Percentiles rank a stretch among this genome's conserved stretches.
phyloP scores from a whole-genome alignment of 2,113 vertebrate species.

The Epinephelus moara region DNA sequence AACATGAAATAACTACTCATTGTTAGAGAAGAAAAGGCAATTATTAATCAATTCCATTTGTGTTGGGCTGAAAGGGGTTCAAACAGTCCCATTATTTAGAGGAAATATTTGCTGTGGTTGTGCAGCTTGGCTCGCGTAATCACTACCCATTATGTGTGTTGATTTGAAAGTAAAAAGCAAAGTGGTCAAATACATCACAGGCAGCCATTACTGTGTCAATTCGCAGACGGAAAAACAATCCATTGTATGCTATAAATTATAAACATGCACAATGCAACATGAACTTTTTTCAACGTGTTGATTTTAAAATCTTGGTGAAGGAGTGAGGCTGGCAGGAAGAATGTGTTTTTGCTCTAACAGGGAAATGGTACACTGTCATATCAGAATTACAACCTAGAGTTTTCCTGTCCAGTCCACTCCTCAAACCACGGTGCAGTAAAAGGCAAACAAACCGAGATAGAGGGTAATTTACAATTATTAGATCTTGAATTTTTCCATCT shows the following conservation, averaged over 20 bases:
- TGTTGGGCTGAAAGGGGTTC: slow-evolving; percentile 67
- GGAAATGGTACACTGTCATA: slow-evolving; percentile 68
- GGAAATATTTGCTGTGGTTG: slow-evolving; percentile 69
- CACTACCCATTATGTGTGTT: slow-evolving; percentile 75
- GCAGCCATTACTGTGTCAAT: slow-evolving; percentile 74
- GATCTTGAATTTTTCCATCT: slow-evolving; percentile 1
- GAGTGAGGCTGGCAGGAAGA: slow-evolving; percentile 32
- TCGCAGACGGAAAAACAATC: slow-evolving; percentile 67
- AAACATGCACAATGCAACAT: slow-evolving; percentile 35
- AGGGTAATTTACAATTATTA: slow-evolving; percentile 41
- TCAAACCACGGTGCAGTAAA: slow-evolving; percentile 41
- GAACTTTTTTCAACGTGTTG: slow-evolving; percentile 41
- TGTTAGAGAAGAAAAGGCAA: slow-evolving; percentile 68
- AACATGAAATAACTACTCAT: slow-evolving; percentile 75
- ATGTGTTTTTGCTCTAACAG: slow-evolving; percentile 53
- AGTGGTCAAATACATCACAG: slow-evolving; percentile 78
- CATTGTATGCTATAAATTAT: slow-evolving; percentile 67
- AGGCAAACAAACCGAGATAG: slow-evolving; percentile 26
- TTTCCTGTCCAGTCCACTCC: slow-evolving; percentile 46
- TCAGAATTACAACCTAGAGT: slow-evolving; percentile 54
- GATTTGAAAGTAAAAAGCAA: slow-evolving; percentile 78
- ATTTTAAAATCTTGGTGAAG: slow-evolving; percentile 53
- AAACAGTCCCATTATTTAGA: slow-evolving; percentile 73
- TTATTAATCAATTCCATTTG: slow-evolving; percentile 79
- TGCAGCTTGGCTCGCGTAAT: slow-evolving; percentile 63